Evolutionary conservation across 2,113 vertebrate species (phyloP), one percentile per base, ranked within the genome.

Genomic region (Coracopsis vasa): DNA sequence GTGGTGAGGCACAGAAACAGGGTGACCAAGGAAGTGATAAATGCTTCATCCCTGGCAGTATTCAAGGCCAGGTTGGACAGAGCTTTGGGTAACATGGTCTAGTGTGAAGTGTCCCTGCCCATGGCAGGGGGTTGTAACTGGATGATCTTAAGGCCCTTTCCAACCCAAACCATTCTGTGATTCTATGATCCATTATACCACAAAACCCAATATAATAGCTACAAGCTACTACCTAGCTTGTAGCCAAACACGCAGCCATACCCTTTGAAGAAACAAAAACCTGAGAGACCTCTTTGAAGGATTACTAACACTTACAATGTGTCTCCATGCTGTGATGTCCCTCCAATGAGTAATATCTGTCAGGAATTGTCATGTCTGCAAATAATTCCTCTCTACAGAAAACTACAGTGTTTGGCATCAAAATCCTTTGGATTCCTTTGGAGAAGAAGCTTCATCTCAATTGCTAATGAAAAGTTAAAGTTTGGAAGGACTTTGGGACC

Each of bases 221-320:
- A n/a, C 31, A 14, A 14, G 14, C 19, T n/a, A 9, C 31, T 33
- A 33, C 53, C 53, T n/a, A n/a, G 31, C 14, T 56, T n/a, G 54
- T n/a, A 56, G 31, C 31, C 31, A 33, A 13, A 20, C 29, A 54
- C 21, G 17, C 31, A 62, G 19, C 2, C 10, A n/a, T 28, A 29
- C 4, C 3, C 3, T 16, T 10, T 42, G 39, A 37, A 42, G n/a
- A 79, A 84, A 65, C 2, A 53, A 67, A 72, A 48, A 39, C 3
- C 31, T 23, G 7, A 45, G 58, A 41, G 11, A 31, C 23, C 3
- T 48, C 37, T 47, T 53, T 37, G 62, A 67, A 39, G 16, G 11
- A 48, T 16, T 8, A 5, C 9, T 31, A 35, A 62, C 7, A 29
- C 5, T 33, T 13, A 15, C 4, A 23, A 35, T 0, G 2, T 9